Evolutionary conservation across 2,797 vertebrate genomes (phyloP), one percentile per base, ranked within the genome.

Genomic region (Sebastes oblongus): DNA sequence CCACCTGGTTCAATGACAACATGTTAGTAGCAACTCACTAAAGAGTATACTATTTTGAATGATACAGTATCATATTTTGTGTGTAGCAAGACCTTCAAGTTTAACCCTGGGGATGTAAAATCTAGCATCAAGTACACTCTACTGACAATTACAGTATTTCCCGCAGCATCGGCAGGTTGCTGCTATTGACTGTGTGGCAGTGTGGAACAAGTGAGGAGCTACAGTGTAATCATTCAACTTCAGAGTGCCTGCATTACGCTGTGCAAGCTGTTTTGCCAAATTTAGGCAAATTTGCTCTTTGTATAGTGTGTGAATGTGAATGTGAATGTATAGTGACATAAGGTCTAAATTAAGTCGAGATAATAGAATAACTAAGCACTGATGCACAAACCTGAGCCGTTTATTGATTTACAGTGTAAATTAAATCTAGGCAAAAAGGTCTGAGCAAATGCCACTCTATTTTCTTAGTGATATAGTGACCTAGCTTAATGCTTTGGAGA

Each of bases 211-310:
- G 13, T 16, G 42, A 69, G 13, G 46, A 20, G 60, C 60, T 30
- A 65, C 64, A 61, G 66, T n/a, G 66, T 30, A 81, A 83, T 72
- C 30, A 55, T 60, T 83, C 72, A 73, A 24, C 46, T 54, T 29
- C 72, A 81, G 59, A 76, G 18, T 32, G 27, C 24, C 76, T 59
- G 72, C 50, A 77, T 66, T 64, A 46, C 39, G 65, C 68, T 73
- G 50, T 62, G 56, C 5, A 50, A 34, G 54, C 36, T 7, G 16
- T 73, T 82, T 59, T 22, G 42, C 6, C 2, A 59, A 42, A 71
- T 78, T 5, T 18, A 52, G 18, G 22, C 16, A 27, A 71, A 34
- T 80, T 60, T 61, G n/a, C 27, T 65, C 16, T 52, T 66, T 11
- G 20, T 52, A 2, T 0, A 42, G 14, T 42, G 39, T 42, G 39